These are phyloP conservation scores for Drosophila atroscutellata DNA, from an alignment of 2,888 invertebrate genomes.

Conservation along the genomic window DNA sequence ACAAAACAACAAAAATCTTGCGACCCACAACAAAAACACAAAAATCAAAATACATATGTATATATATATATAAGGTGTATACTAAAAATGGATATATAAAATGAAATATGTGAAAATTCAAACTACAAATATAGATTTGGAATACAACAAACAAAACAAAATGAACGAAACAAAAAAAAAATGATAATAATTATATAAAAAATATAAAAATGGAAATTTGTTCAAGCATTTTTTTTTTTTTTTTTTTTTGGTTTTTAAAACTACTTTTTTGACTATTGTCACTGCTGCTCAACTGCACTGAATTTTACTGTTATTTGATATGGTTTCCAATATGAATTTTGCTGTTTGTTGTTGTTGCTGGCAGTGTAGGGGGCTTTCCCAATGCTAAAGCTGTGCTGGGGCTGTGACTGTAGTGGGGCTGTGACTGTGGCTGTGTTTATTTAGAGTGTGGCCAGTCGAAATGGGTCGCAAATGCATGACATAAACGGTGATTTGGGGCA, in stretches of 20 bases:
- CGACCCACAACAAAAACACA: constrained; percentile 25
- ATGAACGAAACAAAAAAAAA: constrained; percentile 10
- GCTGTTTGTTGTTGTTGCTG: constrained; percentile 42
- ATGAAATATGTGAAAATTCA: constrained; percentile 20
- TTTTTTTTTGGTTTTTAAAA: constrained; percentile 14
- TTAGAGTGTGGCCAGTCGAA: constrained; percentile 25
- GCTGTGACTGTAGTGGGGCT: too few relatives aligned
- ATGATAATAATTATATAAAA: constrained; percentile 1
- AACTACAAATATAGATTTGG: constrained; percentile 23
- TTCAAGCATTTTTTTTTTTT: constrained; percentile 38
- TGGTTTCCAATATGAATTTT: constrained; percentile 30
- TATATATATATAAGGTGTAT: neutral
- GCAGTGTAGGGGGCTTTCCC: constrained; percentile 31
- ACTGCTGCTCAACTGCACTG: constrained; percentile 78
- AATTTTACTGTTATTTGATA: constrained; percentile 18
- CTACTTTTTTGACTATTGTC: constrained; percentile 65
- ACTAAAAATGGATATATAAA: constrained; percentile 20
- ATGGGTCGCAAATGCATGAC: constrained; percentile 26
- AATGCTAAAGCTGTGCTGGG: constrained; percentile 20
- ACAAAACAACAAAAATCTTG: constrained; percentile 12
- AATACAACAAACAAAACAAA: constrained; percentile 23
- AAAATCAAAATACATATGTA: neutral
- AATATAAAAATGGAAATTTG: constrained; percentile 41
- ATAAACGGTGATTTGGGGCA: neutral
- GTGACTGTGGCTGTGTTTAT: neutral